Evolutionary conservation across 2,888 invertebrate genomes (phyloP), one percentile per base, ranked within the genome.

Genomic region (Chymomyza caudatula): DNA sequence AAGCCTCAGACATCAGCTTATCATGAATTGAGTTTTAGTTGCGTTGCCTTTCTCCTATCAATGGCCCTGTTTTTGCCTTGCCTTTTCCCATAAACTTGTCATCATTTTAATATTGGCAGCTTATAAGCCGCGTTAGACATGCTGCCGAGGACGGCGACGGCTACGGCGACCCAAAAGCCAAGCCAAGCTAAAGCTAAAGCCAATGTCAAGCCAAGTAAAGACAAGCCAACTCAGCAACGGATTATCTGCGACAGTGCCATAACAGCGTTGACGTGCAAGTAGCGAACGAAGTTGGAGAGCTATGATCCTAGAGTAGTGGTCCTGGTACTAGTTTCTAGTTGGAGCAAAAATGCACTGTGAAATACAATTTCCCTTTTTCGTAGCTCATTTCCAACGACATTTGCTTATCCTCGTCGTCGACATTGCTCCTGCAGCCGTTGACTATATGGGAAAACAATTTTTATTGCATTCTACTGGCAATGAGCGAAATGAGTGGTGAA

Each of bases 31-130:
- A 85, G 85, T 80, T 85, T 80, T 80, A 64, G 63, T 61, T 59
- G 74, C 47, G 55, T 55, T 65, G 63, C 47, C 43, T 49, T 63
- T 54, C 6, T 13, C 13, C 22, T 61, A 58, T 58, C 63, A 42
- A 29, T 6, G 29, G 29, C 57, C 29, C 58, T 42, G 29, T 54
- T 60, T 53, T 49, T 56, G 51, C 51, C 0, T 65, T 65, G 65
- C 74, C 64, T 61, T 73, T 73, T 78, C 62, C 63, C 68, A 71
- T 77, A 85, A 80, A 83, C 77, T 81, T 84, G 77, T 85, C 86
- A 84, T 82, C 79, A 86, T 86, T 82, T 82, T 86, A 82, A 82
- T 86, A 82, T 82, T 82, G 86, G 85, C 86, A 82, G 82, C 86
- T 86, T 82, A 82, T 82, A 86, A 82, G 82, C 79, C 79, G 78